Evolutionary conservation across 2,888 invertebrate genomes (phyloP), one percentile per base, ranked within the genome.

Genomic region (Drosophila niveifrons): DNA sequence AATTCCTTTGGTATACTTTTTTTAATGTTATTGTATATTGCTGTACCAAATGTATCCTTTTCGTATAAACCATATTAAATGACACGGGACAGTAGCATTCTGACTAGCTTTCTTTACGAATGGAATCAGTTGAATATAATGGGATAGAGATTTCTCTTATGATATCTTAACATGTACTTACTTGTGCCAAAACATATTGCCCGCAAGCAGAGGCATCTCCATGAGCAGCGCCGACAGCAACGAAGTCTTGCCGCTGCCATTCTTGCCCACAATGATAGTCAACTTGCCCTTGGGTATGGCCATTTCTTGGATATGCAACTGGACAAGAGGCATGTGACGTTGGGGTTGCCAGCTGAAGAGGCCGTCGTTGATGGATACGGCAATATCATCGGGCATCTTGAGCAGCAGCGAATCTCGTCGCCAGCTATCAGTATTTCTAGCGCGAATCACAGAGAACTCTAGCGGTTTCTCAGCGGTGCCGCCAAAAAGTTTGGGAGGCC

Each of bases 231-330:
- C 96, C 11, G 95, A 94, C 1, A 97, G 91, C 46, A 97, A 92
- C 2, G 97, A 96, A 0, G 95, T 94, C 90, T 97, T 97, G 2
- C 97, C 97, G 67, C 95, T 94, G 8, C 97, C 97, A 55, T 96
- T 96, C 77, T 95, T 94, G 0, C 97, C 97, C 18, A 97, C 96
- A 3, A 98, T 94, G 84, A 96, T 93, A 11, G 96, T 95, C 43
- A 96, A 90, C 89, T 95, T 95, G 29, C 95, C 90, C 55, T 89
- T 92, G 13, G 93, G 94, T 67, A 94, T 92, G 79, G 77, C 91
- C 86, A 89, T 79, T 44, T 90, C 89, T 31, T 82, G 85, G 28
- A 92, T 82, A 51, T 79, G 84, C 2, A 92, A 69, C 28, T 90
- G 88, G 2, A 87, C 78, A 8, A 78, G 44, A 3, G 79, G 74